phyloP scores from a whole-genome alignment of 64 coral and sea anemone genomes.

The Actinia equina region DNA sequence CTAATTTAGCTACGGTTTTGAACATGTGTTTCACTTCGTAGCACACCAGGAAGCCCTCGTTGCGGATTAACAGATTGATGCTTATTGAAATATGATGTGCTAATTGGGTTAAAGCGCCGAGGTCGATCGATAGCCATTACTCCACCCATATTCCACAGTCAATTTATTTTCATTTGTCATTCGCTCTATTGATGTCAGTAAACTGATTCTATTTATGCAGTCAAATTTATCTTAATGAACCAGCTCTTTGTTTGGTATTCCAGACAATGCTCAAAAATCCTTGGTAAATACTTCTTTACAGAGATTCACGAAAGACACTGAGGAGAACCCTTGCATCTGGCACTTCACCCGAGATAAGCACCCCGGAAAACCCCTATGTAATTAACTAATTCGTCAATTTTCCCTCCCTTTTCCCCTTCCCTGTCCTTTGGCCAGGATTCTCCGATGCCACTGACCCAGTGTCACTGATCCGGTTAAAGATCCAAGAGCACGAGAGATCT shows the following conservation, averaged over 20 bases:
- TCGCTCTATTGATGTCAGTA: not conserved
- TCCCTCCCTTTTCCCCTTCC: not conserved
- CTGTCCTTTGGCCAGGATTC: not conserved
- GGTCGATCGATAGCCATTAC: not conserved
- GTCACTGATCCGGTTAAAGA: not conserved
- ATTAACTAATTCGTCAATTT: not conserved
- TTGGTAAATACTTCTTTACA: not conserved
- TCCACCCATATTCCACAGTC: not conserved
- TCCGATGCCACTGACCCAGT: not conserved
- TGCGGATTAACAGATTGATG: not conserved
- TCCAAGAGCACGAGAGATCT: not conserved
- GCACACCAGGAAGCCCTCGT: not conserved
- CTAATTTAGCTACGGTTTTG: not conserved
- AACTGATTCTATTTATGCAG: not conserved
- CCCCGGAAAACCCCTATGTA: not conserved
- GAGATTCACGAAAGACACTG: not conserved
- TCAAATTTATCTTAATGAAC: not conserved
- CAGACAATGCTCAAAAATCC: not conserved
- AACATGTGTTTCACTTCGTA: not conserved
- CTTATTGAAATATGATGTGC: constrained; percentile 5
- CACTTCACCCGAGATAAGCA: not conserved
- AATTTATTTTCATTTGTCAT: not conserved
- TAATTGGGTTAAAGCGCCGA: not conserved
- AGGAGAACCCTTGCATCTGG: not conserved
- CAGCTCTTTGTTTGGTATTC: not conserved